A percentile compares a stretch with the other conserved stretches of the same genome.
phyloP scores from a whole-genome alignment of 92 coral and sea anemone genomes.

The Siderastrea siderea region DNA sequence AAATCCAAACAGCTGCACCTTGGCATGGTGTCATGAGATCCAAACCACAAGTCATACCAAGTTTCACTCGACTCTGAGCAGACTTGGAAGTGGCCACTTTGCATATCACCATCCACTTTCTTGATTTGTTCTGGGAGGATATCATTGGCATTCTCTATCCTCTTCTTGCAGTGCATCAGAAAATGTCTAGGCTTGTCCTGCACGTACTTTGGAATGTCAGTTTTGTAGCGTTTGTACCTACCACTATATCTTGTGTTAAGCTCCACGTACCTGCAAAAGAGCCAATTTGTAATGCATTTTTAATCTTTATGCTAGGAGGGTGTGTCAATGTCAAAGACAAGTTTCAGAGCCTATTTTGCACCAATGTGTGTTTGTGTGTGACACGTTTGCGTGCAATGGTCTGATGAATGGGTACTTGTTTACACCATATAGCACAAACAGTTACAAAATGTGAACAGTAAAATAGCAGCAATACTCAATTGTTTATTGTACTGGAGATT shows the following conservation, averaged over 20 bases:
- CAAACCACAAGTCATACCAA: slow-evolving; percentile 57
- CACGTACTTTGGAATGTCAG: slow-evolving; percentile 29
- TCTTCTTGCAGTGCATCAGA: slow-evolving; percentile 32
- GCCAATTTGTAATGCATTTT: not conserved
- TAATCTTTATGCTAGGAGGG: too few species aligned
- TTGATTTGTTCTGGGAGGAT: slow-evolving; percentile 32
- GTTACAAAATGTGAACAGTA: too few species aligned
- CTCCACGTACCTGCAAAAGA: slow-evolving; percentile 67
- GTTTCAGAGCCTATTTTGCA: too few species aligned
- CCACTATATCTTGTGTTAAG: slow-evolving; percentile 59
- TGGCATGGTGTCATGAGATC: slow-evolving; percentile 17
- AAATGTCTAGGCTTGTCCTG: slow-evolving; percentile 55
- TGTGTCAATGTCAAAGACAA: too few species aligned
- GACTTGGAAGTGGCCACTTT: slow-evolving; percentile 40
- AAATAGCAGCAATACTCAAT: too few species aligned
- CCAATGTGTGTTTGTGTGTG: too few species aligned
- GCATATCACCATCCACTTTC: slow-evolving; percentile 26
- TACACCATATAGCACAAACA: too few species aligned
- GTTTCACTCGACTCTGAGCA: slow-evolving; percentile 20
- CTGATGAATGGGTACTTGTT: too few species aligned
- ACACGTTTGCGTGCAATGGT: too few species aligned
- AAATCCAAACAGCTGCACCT: slow-evolving; percentile 26
- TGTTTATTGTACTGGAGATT: too few species aligned
- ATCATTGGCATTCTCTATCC: slow-evolving; percentile 28
- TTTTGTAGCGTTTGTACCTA: slow-evolving; percentile 64